Conservation (phyloP, 1,140 invertebrate species). For the Wasmannia auropunctata region DNA sequence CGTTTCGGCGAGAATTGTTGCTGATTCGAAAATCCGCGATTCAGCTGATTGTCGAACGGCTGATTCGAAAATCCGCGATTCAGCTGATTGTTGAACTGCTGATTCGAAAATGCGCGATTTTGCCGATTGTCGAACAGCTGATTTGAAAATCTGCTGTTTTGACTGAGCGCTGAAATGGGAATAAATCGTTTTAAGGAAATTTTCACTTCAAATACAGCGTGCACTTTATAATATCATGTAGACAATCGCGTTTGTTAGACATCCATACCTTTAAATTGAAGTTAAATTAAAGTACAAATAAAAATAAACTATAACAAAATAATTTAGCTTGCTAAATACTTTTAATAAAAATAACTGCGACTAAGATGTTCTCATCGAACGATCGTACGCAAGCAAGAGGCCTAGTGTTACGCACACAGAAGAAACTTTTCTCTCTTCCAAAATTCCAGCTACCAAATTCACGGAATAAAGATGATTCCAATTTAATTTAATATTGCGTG, state of each 20-base stretch:
- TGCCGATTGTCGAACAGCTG: conserved; percentile 32
- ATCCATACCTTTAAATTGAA: too few species aligned
- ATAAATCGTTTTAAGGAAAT: not conserved
- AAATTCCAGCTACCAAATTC: not conserved
- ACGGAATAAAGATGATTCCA: not conserved
- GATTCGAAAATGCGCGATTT: conserved; percentile 15
- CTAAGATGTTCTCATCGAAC: not conserved
- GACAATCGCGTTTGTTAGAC: not conserved
- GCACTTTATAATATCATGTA: not conserved
- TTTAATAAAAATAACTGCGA: not conserved
- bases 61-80: conserved; percentile 33
- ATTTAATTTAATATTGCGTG: conserved; percentile 1
- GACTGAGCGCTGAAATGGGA: conserved; percentile 32
- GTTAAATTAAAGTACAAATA: too few species aligned
- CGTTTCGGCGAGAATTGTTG: conserved; percentile 15
- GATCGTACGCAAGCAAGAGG: not conserved
- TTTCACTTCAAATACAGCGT: not conserved
- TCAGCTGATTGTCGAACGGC: conserved; percentile 23
- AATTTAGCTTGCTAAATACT: not conserved
- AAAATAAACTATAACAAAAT: too few species aligned
- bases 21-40: not conserved
- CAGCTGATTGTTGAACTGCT: conserved; percentile 29
- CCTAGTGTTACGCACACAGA: not conserved
- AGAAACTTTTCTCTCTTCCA: not conserved
- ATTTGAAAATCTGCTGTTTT: conserved; percentile 37